Evolutionary conservation across 2,888 invertebrate genomes (phyloP), one percentile per base, ranked within the genome.

Genomic region (Anodontia alba): DNA sequence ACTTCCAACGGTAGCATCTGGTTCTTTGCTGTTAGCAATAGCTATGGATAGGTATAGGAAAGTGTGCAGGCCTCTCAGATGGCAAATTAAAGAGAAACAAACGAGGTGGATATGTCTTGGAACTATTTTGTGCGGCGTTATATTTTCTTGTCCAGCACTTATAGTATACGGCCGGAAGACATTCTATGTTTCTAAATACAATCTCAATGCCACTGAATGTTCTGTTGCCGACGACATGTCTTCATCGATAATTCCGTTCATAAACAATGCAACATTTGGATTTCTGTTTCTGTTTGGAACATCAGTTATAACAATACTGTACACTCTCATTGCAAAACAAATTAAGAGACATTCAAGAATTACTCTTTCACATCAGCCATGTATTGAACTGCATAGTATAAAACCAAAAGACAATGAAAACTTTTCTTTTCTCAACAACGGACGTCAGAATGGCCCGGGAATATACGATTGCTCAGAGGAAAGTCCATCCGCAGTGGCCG

Each of bases 21-120:
- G 73, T 10, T 73, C 67, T 23, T 69, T 86, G 51, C 73, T 86
- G 12, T 23, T 86, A 1, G 42, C 75, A 12, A 86, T 86, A 46
- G 83, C 83, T 5, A 51, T 86, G 15, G 86, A 86, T 62, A 83
- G 90, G 17, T 89, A 88, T 66, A 78, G 83, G 26, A 88, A 87
- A 62, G 87, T 89, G n/a, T 90, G 90, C 69, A 78, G 72, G 31
- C 89, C 89, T 0, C 73, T 87, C 12, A 71, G 79, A 23, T 72
- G 69, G 49, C 90, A 91, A 67, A 88, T 91, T 51, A 70, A 81
- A 0, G 71, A 83, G 2, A 57, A 10, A 17, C 67, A 80, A 26
- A 88, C 88, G 36, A 84, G 71, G 51, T 36, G 29, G 1, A 31
- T 86, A n/a, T 84, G 86, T 75, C 62, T 74, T 33, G 62, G 38